Conservation (phyloP, 2,888 invertebrate species). For the Eulithis prunata region DNA sequence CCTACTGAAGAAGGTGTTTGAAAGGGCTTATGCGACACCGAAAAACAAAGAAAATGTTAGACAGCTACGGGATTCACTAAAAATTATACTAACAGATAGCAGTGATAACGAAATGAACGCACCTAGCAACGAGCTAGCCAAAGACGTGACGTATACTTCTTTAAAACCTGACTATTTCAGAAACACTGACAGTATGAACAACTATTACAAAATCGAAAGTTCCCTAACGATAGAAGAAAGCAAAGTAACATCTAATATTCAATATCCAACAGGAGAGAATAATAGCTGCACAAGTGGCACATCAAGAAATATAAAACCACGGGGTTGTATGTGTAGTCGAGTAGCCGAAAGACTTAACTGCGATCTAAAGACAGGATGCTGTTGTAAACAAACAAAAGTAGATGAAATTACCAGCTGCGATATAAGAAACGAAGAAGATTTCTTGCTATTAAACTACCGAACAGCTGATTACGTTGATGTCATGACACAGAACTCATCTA, state of each 20-base stretch:
- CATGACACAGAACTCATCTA: slow-evolving; percentile 56
- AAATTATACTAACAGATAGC: slow-evolving; percentile 62
- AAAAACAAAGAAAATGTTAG: slow-evolving; percentile 55
- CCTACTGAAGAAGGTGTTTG: slow-evolving; percentile 60
- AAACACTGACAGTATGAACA: slow-evolving; percentile 59
- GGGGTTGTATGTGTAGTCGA: slow-evolving; percentile 58
- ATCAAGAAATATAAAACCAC: slow-evolving; percentile 34
- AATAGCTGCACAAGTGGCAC: slow-evolving; percentile 45
- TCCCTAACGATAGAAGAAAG: slow-evolving; percentile 38
- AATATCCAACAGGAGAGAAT: slow-evolving; percentile 50
- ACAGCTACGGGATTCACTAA: slow-evolving; percentile 56
- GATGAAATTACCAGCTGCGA: slow-evolving; percentile 58
- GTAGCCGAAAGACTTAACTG: slow-evolving; percentile 57
- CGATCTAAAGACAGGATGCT: slow-evolving; percentile 43
- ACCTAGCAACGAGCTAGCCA: slow-evolving; percentile 48
- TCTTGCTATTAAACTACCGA: slow-evolving; percentile 43
- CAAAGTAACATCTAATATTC: slow-evolving; percentile 29
- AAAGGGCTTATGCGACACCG: slow-evolving; percentile 51
- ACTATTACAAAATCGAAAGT: slow-evolving; percentile 54
- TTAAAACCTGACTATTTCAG: slow-evolving; percentile 55
- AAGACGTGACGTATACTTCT: slow-evolving; percentile 55
- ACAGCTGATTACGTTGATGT: slow-evolving; percentile 49
- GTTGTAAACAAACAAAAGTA: slow-evolving; percentile 46
- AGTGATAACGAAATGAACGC: slow-evolving; percentile 50
- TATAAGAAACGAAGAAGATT: slow-evolving; percentile 49